phyloP scores from a whole-genome alignment of 2,113 vertebrate species.

The Indicator indicator region DNA sequence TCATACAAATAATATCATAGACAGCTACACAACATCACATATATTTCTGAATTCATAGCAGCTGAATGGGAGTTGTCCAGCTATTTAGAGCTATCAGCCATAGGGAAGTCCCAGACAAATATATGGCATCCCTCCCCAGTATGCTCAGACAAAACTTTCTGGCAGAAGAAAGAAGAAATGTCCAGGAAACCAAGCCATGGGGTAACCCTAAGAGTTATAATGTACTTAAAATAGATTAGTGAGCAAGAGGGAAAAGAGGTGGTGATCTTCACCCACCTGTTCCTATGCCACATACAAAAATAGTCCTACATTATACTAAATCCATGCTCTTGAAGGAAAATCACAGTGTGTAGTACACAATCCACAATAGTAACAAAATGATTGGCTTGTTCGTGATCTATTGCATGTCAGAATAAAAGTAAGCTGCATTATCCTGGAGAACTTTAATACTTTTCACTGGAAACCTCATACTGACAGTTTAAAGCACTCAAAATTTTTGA shows the following conservation, averaged over 20 bases:
- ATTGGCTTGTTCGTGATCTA: background rate
- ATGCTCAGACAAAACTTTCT: background rate
- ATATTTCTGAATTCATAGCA: background rate
- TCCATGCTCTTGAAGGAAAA: background rate
- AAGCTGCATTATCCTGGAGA: background rate
- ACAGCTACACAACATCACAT: background rate
- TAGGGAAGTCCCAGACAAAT: background rate
- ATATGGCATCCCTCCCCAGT: too few relatives aligned
- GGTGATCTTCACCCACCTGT: background rate
- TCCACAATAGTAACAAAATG: background rate
- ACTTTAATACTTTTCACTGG: background rate
- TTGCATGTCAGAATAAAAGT: background rate
- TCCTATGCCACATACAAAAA: background rate
- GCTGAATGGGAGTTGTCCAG: background rate
- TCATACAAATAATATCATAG: background rate
- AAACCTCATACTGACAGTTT: background rate
- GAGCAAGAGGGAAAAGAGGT: background rate
- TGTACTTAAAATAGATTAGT: background rate
- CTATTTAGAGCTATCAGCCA: background rate
- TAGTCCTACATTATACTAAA: background rate
- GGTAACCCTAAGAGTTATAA: background rate
- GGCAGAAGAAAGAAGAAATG: background rate
- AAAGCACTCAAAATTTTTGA: background rate
- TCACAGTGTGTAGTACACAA: background rate
- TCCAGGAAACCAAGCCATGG: background rate